These are phyloP conservation scores for Lymantria dispar DNA, from an alignment of 2,888 invertebrate genomes.

Conservation along the genomic window DNA sequence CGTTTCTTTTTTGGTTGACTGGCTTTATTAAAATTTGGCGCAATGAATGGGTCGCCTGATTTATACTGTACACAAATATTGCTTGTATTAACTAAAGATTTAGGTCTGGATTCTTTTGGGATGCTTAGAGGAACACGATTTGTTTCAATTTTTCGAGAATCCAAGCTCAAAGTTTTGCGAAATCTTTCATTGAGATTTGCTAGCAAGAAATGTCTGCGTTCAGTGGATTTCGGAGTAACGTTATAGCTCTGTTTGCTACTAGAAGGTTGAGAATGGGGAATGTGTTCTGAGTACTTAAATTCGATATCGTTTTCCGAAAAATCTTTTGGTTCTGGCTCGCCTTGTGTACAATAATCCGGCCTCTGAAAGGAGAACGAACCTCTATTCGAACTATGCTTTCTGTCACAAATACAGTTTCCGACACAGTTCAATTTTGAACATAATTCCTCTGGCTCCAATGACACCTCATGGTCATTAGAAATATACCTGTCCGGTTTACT, in stretches of 20 bases:
- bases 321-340: constrained; percentile 57
- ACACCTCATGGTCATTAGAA: constrained; percentile 63
- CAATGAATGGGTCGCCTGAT: constrained; percentile 53
- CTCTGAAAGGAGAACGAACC: constrained; percentile 74
- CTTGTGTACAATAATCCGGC: constrained; percentile 60
- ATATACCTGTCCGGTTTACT: constrained; percentile 70
- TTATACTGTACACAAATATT: constrained; percentile 66
- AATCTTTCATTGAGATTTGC: constrained; percentile 75
- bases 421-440: constrained; percentile 67
- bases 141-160: constrained; percentile 70
- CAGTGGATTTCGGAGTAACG: constrained; percentile 73
- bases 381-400: constrained; percentile 61
- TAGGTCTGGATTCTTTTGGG: constrained; percentile 66
- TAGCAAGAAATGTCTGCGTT: constrained; percentile 66
- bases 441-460: constrained; percentile 59
- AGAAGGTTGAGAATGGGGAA: constrained; percentile 66
- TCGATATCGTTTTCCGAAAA: constrained; percentile 73
- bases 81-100: constrained; percentile 71
- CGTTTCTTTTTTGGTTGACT: constrained; percentile 73
- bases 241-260: constrained; percentile 74
- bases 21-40: constrained; percentile 64
- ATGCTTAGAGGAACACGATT: constrained; percentile 61
- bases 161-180: constrained; percentile 75
- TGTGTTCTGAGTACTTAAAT: constrained; percentile 75
- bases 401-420: constrained; percentile 68